Conservation (phyloP, 1,140 invertebrate genomes). For the Drosophila kohkoa region DNA sequence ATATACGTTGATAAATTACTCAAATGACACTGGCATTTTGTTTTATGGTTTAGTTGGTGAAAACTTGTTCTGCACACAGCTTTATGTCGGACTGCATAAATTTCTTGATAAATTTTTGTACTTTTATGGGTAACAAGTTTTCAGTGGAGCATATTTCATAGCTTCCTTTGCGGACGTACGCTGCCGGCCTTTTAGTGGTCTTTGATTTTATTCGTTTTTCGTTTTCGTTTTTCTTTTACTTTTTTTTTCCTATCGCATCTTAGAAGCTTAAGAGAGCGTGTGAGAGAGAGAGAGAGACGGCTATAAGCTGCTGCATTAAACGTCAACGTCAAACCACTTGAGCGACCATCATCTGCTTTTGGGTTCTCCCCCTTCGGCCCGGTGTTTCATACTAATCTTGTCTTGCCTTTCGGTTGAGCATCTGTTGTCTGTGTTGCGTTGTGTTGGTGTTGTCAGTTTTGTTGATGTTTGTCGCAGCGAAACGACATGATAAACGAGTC, state of each 20-base stretch:
- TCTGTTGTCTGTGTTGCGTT: slow-evolving; percentile 33
- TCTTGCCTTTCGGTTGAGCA: slow-evolving; percentile 19
- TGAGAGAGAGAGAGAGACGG: slow-evolving; percentile 3
- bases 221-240: not conserved
- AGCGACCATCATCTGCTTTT: slow-evolving; percentile 27
- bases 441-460: slow-evolving; percentile 40
- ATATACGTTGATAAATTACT: not conserved
- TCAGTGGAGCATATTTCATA: not conserved
- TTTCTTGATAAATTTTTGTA: not conserved
- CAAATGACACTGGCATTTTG: not conserved
- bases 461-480: slow-evolving; percentile 47
- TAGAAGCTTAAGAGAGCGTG: not conserved
- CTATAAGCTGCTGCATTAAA: slow-evolving; percentile 48
- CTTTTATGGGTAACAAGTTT: not conserved
- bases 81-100: not conserved
- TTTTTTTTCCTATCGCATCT: not conserved
- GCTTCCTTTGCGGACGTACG: slow-evolving; percentile 16
- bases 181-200: slow-evolving; percentile 23
- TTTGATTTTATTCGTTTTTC: slow-evolving; percentile 26
- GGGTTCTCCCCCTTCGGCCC: not conserved
- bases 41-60: not conserved
- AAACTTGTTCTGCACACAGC: not conserved
- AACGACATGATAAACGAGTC: slow-evolving; percentile 70
- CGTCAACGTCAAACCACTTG: slow-evolving; percentile 46
- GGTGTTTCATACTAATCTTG: slow-evolving; percentile 1